Conservation (phyloP, 2,113 vertebrate species). For the Capreolus pygargus region DNA sequence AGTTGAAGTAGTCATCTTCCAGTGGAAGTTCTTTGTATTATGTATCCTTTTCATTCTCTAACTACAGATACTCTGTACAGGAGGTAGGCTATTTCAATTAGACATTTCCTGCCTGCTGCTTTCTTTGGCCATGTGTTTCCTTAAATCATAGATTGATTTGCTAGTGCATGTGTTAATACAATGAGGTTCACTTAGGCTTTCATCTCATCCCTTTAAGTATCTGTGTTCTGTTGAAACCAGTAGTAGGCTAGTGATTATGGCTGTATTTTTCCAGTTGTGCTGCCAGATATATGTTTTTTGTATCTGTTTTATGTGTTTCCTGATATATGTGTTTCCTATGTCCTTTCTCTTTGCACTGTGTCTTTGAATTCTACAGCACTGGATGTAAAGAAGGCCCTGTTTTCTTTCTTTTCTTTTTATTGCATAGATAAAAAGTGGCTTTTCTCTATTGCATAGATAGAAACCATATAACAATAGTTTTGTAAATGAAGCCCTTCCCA, state of each 20-base stretch:
- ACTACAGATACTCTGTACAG: neutral
- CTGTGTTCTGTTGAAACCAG: neutral
- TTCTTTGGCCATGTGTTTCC: neutral
- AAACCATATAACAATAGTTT: neutral
- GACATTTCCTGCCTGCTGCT: neutral
- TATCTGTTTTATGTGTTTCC: neutral
- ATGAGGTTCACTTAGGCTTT: neutral
- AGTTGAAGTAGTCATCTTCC: conserved; percentile 19
- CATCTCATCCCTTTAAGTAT: neutral
- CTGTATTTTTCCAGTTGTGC: neutral
- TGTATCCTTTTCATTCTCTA: neutral
- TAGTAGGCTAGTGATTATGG: neutral
- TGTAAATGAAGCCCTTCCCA: neutral
- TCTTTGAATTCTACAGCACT: neutral
- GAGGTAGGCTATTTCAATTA: neutral
- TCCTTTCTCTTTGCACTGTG: neutral
- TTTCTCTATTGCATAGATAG: neutral
- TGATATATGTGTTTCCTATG: neutral
- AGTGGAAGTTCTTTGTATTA: neutral
- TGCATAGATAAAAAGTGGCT: neutral
- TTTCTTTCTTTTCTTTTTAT: neutral
- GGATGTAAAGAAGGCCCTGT: neutral
- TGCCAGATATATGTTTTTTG: neutral
- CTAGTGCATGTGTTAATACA: neutral
- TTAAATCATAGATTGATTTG: neutral